Evolutionary conservation across 2,113 vertebrate species (phyloP), one percentile per base, ranked within the genome.

Genomic region (Spermophilus dauricus): DNA sequence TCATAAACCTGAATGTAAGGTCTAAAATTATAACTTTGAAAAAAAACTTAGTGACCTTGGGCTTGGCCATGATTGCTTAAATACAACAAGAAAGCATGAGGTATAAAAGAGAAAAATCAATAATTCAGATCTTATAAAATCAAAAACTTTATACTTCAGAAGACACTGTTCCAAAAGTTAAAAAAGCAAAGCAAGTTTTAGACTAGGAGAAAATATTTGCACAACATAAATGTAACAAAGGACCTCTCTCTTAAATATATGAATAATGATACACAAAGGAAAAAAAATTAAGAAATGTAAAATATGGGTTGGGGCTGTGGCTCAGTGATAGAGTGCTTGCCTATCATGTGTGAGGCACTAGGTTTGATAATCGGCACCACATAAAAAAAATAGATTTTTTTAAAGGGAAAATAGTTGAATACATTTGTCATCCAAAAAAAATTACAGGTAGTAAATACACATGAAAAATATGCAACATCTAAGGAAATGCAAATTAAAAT

Each of bases 111-210:
- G 34, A 82, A 70, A 87, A 92, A 82, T 69, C 65, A 84, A 26
- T 73, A 80, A 39, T 81, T 92, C 48, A 16, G 42, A 92, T 82
- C 89, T 93, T 37, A 94, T 56, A 92, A 86, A 96, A 90, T 51
- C 30, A 65, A 39, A 95, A 86, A 32, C 12, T 65, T 88, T 86
- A 4, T 4, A 86, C 5, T 94, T 89, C 5, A 67, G 86, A 86
- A 77, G 42, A 76, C 14, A 51, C 1, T 58, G 34, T 67, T 78
- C 72, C 0, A 91, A 91, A 82, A 65, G 48, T 73, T 61, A 18
- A 69, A 26, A 45, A 83, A 11, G 8, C 24, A 96, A 81, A 70
- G 11, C 5, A 83, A 20, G 14, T 14, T 89, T 76, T 82, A 78
- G 30, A 58, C 16, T 83, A 12, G 22, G 58, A 53, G 45, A 81